phyloP scores from a whole-genome alignment of 2,113 vertebrate genomes.

The Felis catus region F.catus_Fca126_mat1.0 CM031413.1:84978501-84979000 shows the following conservation, averaged over 20 bases:
- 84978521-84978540: background rate
- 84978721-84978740: background rate
- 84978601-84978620: background rate
- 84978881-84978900: too few relatives aligned
- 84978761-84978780: background rate
- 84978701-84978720: background rate
- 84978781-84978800: background rate
- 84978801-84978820: background rate
- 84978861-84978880: too few relatives aligned
- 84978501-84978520: background rate
- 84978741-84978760: background rate
- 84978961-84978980: too few relatives aligned
- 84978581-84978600: background rate
- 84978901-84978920: too few relatives aligned
- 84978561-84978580: background rate
- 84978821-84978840: background rate
- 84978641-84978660: background rate
- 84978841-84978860: too few relatives aligned
- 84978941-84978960: too few relatives aligned
- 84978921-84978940: too few relatives aligned
- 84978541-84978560: background rate
- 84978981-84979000: too few relatives aligned
- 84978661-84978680: background rate
- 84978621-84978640: background rate
- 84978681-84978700: background rate